Base-by-base conservation (phyloP, 1,140 invertebrate species). In the Drosophila aff. region DNA sequence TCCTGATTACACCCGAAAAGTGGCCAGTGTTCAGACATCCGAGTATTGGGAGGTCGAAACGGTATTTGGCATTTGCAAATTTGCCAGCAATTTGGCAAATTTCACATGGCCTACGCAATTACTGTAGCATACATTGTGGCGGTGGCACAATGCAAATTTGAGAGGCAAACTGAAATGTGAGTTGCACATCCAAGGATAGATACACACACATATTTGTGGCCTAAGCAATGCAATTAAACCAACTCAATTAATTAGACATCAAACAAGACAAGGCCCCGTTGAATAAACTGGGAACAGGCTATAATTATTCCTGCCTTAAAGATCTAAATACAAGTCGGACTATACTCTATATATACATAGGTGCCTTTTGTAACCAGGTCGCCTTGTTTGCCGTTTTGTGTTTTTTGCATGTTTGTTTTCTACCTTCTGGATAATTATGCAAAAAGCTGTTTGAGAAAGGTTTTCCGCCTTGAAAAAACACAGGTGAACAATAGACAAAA, bases 361-460 rank as follows among this genome's bases (percentile, higher is more conserved):
- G 36, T 23, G 40, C 49, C 57, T 76, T 66, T 74, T 49, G 46
- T 58, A 86, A 86, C 47, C 85, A 69, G 80, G 83, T 80, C 79
- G 83, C 61, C 57, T 58, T 72, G 69, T 36, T 73, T 28, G 36
- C 9, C 57, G 41, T 43, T 46, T 46, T 50, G 21, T 49, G 23
- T 52, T n/a, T 53, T 53, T 53, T 21, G 50, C 50, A 36, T 53
- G 52, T 38, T 71, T 40, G n/a, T 31, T 72, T 31, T 68, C 28
- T 36, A 73, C 55, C 53, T 73, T 68, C 66, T 81, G 77, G 81
- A 84, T 89, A 87, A 87, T 87, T 89, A 87, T 87, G 84, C 85
- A 89, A 87, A 87, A 87, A 72, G 65, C 68, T 33, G 82, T 76
- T 82, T 67, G 68, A 68, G 64, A 83, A 80, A 71, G 60, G 76